Evolutionary conservation across 2,888 invertebrate species (phyloP).

Genomic region (Eilema depressum): DNA sequence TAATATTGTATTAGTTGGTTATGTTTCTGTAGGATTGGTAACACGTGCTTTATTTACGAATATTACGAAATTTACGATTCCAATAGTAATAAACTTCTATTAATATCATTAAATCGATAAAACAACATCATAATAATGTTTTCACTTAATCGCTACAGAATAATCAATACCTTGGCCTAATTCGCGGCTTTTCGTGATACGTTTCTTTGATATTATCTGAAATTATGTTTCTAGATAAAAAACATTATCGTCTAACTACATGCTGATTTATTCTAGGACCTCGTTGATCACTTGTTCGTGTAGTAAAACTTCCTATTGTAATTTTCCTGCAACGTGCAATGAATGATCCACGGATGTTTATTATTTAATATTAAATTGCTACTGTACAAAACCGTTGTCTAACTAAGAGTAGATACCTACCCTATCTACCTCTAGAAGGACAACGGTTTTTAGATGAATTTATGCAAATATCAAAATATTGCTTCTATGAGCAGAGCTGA

Average conservation of each 20-base stretch:
- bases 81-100: not conserved
- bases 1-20: too few species aligned
- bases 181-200: conserved; percentile 30
- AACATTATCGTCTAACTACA: not conserved
- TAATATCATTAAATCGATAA: not conserved
- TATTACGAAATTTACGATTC: too few species aligned
- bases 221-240: conserved; percentile 18
- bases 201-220: conserved; percentile 13
- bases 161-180: conserved; percentile 56
- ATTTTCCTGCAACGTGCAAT: conserved; percentile 51
- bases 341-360: conserved; percentile 42
- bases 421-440: too few species aligned
- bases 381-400: too few species aligned
- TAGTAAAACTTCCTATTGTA: conserved; percentile 52
- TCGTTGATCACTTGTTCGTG: conserved; percentile 11
- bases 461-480: not conserved
- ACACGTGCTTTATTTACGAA: too few species aligned
- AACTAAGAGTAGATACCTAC: not conserved
- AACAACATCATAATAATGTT: conserved; percentile 5
- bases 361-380: conserved; percentile 50
- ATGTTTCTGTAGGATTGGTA: too few species aligned
- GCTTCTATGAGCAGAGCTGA: not conserved
- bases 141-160: conserved; percentile 12
- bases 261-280: not conserved
- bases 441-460: conserved; percentile 15